phyloP scores from a whole-genome alignment of 2,888 invertebrate species.

The Azorinus chamasolen region DNA sequence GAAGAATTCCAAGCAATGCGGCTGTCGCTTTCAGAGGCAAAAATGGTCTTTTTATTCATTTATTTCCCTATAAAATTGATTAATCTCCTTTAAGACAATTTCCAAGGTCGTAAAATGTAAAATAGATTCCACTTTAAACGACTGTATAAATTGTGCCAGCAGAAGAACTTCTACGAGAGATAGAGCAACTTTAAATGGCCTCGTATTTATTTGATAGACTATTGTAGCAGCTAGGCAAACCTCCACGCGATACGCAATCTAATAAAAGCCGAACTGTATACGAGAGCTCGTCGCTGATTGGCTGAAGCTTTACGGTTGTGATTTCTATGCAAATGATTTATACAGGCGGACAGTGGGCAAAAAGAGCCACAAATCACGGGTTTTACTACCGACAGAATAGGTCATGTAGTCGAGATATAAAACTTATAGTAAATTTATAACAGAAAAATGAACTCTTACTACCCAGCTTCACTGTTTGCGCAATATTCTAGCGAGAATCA shows the following conservation, averaged over 20 bases:
- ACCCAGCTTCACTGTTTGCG: conserved; percentile 81
- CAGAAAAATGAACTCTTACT: conserved; percentile 83
- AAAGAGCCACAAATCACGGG: conserved; percentile 82
- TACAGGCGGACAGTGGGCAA: conserved; percentile 77
- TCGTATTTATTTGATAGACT: conserved; percentile 7
- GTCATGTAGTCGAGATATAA: conserved; percentile 81
- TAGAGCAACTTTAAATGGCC: background rate
- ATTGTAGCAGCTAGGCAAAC: too few species aligned
- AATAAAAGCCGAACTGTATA: conserved; percentile 64
- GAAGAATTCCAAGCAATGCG: conserved; percentile 15
- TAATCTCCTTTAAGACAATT: conserved; percentile 49
- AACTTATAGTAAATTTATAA: conserved; percentile 76
- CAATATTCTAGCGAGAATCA: conserved; percentile 82
- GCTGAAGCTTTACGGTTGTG: conserved; percentile 69
- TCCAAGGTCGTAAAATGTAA: conserved; percentile 30
- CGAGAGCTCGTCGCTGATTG: conserved; percentile 74
- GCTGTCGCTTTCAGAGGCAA: conserved; percentile 15
- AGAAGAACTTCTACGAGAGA: conserved; percentile 1
- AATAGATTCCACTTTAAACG: conserved; percentile 16
- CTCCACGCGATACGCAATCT: conserved; percentile 1
- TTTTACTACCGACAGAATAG: conserved; percentile 74
- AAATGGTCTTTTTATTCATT: conserved; percentile 41
- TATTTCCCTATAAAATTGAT: conserved; percentile 64
- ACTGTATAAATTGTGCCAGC: conserved; percentile 30
- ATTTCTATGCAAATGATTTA: conserved; percentile 81